Percentiles rank a stretch among this genome's conserved stretches.
Conservation (phyloP, 2,888 invertebrate species). For the Charanyca ferruginea region DNA sequence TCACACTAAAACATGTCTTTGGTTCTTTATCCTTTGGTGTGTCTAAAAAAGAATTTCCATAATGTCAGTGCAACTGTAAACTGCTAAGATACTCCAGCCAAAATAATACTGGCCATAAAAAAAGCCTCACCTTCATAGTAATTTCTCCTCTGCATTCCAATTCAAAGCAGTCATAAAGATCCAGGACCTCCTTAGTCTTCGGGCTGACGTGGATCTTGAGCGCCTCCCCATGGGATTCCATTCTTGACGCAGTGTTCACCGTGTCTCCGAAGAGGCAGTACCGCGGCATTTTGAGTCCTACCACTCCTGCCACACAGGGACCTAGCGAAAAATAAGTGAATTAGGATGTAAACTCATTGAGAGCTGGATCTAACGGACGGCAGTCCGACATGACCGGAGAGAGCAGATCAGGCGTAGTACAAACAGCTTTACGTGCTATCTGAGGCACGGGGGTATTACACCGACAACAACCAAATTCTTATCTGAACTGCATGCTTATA, state of each 20-base stretch:
- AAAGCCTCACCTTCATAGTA: slow-evolving; percentile 95
- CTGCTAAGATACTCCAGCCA: not conserved
- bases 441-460: too few relatives aligned
- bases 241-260: slow-evolving; percentile 97
- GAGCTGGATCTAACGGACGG: too few relatives aligned
- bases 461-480: too few relatives aligned
- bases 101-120: not conserved
- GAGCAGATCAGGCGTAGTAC: too few relatives aligned
- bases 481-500: too few relatives aligned
- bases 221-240: slow-evolving; percentile 98
- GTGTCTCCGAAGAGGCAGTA: slow-evolving; percentile 98
- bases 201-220: slow-evolving; percentile 98
- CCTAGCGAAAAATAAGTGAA: slow-evolving; percentile 80
- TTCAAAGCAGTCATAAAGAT: slow-evolving; percentile 96
- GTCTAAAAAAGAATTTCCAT: too few relatives aligned
- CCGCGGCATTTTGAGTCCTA: slow-evolving; percentile 98
- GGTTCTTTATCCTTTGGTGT: too few relatives aligned
- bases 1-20: too few relatives aligned
- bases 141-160: slow-evolving; percentile 96
- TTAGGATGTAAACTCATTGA: too few relatives aligned
- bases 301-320: slow-evolving; percentile 96
- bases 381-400: too few relatives aligned
- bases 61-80: too few relatives aligned
- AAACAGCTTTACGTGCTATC: too few relatives aligned
- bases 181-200: slow-evolving; percentile 96